A percentile compares a stretch with the other conserved stretches of the same genome.
phyloP scores from a whole-genome alignment of 2,797 vertebrate species.

The Phrynocephalus guinanensis region DNA sequence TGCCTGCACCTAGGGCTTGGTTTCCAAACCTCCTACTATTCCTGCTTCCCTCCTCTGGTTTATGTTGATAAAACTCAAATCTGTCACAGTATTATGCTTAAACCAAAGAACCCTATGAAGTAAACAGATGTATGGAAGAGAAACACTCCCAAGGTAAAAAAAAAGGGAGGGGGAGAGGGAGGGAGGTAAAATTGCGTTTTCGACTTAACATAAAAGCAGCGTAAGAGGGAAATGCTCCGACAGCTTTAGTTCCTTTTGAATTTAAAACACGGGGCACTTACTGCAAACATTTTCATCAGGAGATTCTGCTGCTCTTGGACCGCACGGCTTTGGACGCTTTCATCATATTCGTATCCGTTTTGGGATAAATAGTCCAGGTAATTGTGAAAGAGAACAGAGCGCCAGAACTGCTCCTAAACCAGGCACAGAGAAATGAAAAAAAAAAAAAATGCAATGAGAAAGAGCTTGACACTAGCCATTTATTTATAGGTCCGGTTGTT shows the following conservation, averaged over 20 bases:
- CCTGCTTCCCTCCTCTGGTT: too few species aligned
- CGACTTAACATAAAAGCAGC: background rate
- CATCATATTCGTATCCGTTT: conserved; percentile 89
- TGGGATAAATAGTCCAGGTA: conserved; percentile 87
- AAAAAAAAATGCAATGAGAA: background rate
- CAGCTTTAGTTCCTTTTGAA: background rate
- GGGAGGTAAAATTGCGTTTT: background rate
- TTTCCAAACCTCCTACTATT: too few species aligned
- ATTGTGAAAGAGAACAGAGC: conserved; percentile 89
- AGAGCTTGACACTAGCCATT: background rate
- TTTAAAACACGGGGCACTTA: conserved; percentile 77
- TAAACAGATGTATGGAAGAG: conserved; percentile 5
- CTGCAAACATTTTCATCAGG: conserved; percentile 97
- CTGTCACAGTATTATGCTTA: background rate
- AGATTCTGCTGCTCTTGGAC: conserved; percentile 94
- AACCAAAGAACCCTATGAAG: background rate
- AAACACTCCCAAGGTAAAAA: background rate
- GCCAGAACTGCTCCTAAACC: conserved; percentile 92
- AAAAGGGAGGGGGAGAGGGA: background rate
- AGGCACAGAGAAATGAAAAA: background rate
- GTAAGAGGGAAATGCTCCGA: background rate
- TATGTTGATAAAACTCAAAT: background rate
- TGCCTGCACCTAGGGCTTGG: too few species aligned
- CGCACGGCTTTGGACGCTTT: conserved; percentile 79
- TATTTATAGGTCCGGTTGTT: background rate